Percentiles rank a stretch among this genome's conserved stretches.
These are phyloP conservation scores for Conops quadrifasciatus DNA, from an alignment of 2,888 invertebrate genomes.

Conservation along the genomic window DNA sequence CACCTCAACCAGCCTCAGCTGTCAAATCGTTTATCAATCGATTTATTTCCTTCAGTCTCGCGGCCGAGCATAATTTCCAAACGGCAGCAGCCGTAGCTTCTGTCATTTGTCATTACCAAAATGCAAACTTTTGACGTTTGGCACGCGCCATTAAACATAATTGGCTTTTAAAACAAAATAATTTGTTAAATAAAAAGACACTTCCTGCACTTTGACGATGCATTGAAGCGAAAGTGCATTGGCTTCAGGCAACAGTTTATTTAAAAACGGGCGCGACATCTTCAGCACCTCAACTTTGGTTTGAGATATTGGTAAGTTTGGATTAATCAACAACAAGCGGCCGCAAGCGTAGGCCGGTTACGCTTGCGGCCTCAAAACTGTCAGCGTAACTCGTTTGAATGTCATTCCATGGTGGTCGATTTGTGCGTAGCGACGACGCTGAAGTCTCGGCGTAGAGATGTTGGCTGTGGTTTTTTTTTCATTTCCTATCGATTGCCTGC, in stretches of 20 bases:
- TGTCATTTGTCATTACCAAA: neutral
- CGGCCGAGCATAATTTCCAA: no score
- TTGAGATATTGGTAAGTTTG: neutral
- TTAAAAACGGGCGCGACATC: conserved; percentile 3
- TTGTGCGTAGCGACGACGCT: neutral
- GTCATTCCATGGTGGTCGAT: neutral
- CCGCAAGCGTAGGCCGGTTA: no score
- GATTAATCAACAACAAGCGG: neutral
- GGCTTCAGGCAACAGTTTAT: neutral
- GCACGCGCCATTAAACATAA: neutral
- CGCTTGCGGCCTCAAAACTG: neutral
- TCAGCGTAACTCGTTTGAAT: neutral
- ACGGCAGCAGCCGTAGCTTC: no score
- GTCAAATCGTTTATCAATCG: no score
- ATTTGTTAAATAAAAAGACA: neutral
- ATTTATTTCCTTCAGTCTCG: no score
- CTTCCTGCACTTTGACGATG: neutral
- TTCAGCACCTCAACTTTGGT: neutral
- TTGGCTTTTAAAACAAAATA: neutral
- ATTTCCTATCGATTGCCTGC: neutral
- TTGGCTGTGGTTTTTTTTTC: neutral
- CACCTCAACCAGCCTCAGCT: no score
- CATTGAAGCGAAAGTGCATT: neutral
- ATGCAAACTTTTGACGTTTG: neutral
- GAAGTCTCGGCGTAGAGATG: no score